Percentiles rank a stretch among this genome's conserved stretches.
phyloP scores from a whole-genome alignment of 2,113 vertebrate genomes.

The Delphinus delphis region DNA sequence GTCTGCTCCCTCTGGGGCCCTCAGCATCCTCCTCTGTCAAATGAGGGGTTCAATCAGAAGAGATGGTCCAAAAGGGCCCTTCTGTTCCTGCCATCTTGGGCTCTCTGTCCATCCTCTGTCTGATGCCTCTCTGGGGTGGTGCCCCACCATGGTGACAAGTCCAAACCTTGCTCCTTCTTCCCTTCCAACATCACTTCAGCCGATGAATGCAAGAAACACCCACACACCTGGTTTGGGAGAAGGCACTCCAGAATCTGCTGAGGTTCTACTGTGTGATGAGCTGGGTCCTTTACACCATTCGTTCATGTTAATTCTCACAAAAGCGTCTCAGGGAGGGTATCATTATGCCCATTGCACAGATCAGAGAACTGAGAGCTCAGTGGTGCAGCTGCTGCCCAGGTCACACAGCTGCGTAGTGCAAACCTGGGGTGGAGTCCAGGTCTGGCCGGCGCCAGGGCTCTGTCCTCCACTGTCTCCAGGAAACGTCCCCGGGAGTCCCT shows the following conservation, averaged over 20 bases:
- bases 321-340: neutral
- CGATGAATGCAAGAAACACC: neutral
- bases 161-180: neutral
- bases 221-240: neutral
- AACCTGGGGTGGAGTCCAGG: neutral
- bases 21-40: neutral
- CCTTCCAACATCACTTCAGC: neutral
- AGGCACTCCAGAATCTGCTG: neutral
- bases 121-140: neutral
- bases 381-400: neutral
- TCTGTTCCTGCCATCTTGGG: neutral
- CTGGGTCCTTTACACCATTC: neutral
- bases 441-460: neutral
- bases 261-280: neutral
- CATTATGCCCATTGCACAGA: neutral
- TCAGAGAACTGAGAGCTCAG: neutral
- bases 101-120: neutral
- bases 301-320: neutral
- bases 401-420: neutral
- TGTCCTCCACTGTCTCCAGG: conserved; percentile 18
- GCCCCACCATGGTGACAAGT: neutral
- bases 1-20: neutral
- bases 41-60: neutral
- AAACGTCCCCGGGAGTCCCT: neutral
- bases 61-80: neutral